Evolutionary conservation across 1,140 invertebrate species (phyloP).

Genomic region (Sitodiplosis mosellana): DNA sequence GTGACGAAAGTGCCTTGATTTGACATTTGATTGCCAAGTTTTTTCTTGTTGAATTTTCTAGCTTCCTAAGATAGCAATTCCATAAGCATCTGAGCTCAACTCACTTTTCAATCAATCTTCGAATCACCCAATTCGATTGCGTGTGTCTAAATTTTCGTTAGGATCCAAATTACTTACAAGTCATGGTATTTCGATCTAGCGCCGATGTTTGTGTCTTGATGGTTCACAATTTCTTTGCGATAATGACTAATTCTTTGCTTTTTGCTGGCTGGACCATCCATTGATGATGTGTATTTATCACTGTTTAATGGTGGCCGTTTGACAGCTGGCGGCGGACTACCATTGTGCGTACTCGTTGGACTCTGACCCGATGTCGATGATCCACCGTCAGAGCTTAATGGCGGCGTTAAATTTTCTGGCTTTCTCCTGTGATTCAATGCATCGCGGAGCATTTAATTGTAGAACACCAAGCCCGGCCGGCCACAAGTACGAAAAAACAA

Average conservation of each 20-base stretch:
- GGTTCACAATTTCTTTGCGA: slow-evolving; percentile 26
- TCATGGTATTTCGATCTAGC: background rate
- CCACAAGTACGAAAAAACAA: too few species aligned
- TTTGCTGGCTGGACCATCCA: slow-evolving; percentile 48
- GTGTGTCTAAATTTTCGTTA: background rate
- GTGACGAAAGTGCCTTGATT: too few species aligned
- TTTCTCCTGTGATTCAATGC: too few species aligned
- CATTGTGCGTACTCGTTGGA: slow-evolving; percentile 45
- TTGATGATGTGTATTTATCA: slow-evolving; percentile 27
- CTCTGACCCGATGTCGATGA: slow-evolving; percentile 37
- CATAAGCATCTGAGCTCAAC: too few species aligned
- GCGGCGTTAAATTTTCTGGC: slow-evolving; percentile 73
- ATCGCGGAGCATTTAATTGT: too few species aligned
- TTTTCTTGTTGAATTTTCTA: too few species aligned
- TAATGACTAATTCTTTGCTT: slow-evolving; percentile 67
- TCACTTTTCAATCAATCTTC: too few species aligned
- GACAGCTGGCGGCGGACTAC: slow-evolving; percentile 34
- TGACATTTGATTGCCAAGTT: too few species aligned
- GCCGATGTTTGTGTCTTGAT: background rate
- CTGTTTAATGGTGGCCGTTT: slow-evolving; percentile 10
- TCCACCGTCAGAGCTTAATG: slow-evolving; percentile 61
- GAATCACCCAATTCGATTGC: too few species aligned
- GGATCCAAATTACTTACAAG: background rate
- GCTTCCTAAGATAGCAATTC: too few species aligned
- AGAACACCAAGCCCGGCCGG: too few species aligned